Conservation (phyloP, 2,113 vertebrate species). For the Microcebus ravelobensis region DNA sequence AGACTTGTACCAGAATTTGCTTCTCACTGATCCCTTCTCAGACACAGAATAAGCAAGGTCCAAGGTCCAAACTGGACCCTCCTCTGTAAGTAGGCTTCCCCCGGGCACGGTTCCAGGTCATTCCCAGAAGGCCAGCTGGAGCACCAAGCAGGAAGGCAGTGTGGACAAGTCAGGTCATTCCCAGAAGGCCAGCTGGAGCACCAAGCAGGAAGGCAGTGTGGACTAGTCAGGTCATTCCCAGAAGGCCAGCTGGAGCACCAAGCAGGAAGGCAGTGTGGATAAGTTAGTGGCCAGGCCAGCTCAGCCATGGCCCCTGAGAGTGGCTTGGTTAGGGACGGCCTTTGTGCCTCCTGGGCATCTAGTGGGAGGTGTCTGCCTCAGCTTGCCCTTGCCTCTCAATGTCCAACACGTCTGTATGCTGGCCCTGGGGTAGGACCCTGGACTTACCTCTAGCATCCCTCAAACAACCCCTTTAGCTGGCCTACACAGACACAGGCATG, state of each 20-base stretch:
- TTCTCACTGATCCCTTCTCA: neutral
- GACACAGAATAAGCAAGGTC: slow-evolving; percentile 26
- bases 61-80: neutral
- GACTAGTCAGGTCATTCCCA: neutral
- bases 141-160: too few relatives aligned
- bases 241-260: neutral
- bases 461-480: neutral
- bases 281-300: neutral
- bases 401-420: neutral
- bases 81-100: neutral
- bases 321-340: neutral
- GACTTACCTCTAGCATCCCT: neutral
- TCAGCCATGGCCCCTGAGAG: neutral
- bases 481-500: neutral
- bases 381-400: neutral
- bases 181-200: too few relatives aligned
- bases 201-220: too few relatives aligned
- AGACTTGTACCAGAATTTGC: neutral
- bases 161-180: too few relatives aligned
- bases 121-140: too few relatives aligned
- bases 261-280: neutral
- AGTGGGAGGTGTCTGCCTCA: neutral
- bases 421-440: neutral
- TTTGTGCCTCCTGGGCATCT: neutral
- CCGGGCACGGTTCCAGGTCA: neutral